Conservation (phyloP, 2,888 invertebrate species). For the Euclidia mi region DNA sequence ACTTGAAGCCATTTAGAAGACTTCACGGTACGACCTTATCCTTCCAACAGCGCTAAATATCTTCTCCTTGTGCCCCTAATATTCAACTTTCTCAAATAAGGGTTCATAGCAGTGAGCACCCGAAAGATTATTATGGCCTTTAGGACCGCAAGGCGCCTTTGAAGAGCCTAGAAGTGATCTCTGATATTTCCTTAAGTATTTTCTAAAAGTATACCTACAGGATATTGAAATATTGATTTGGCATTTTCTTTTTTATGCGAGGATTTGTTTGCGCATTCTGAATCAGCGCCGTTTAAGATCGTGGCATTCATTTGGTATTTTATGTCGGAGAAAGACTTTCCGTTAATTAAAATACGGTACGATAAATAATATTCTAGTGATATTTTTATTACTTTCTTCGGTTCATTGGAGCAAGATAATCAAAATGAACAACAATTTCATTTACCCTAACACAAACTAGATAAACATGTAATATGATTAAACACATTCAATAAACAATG, state of each 20-base stretch:
- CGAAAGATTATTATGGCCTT: constrained; percentile 58
- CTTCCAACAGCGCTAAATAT: constrained; percentile 53
- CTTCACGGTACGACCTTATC: constrained; percentile 28
- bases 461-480: too few relatives aligned
- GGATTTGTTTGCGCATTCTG: constrained; percentile 43
- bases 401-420: too few relatives aligned
- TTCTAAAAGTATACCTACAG: constrained; percentile 53
- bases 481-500: too few relatives aligned
- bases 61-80: constrained; percentile 54
- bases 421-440: too few relatives aligned
- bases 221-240: constrained; percentile 60
- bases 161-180: constrained; percentile 63
- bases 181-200: constrained; percentile 60
- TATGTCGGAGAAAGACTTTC: constrained; percentile 15
- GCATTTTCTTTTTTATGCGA: constrained; percentile 32
- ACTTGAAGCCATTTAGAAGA: too few relatives aligned
- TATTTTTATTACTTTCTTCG: too few relatives aligned
- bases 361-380: neutral
- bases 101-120: constrained; percentile 50
- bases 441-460: too few relatives aligned
- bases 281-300: constrained; percentile 16
- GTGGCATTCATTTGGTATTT: constrained; percentile 11
- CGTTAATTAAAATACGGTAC: neutral
- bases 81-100: constrained; percentile 64
- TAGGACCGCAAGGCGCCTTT: too few relatives aligned